A percentile compares a stretch with the other conserved stretches of the same genome.
These are phyloP conservation scores for Gobio gobio DNA, from an alignment of 2,113 vertebrate genomes.

Conservation along the genomic window DNA sequence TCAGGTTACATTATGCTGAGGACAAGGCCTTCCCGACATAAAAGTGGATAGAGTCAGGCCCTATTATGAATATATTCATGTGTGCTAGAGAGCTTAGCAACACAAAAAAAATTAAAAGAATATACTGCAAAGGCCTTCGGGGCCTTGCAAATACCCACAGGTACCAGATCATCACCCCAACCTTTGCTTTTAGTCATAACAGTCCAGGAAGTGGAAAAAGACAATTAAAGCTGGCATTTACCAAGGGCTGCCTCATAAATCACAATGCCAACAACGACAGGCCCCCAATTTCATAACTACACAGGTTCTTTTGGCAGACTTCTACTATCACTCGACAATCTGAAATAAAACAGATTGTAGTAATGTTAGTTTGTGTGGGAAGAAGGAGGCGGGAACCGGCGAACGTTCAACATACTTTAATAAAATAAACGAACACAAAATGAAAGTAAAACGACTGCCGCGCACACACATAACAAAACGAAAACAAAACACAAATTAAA, in stretches of 20 bases:
- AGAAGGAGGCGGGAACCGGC: too few species aligned
- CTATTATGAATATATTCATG: background rate
- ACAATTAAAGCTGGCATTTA: slow-evolving; percentile 48
- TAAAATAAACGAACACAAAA: too few species aligned
- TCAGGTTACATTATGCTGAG: background rate
- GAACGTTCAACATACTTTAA: too few species aligned
- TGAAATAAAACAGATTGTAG: background rate
- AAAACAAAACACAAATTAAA: too few species aligned
- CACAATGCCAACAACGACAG: background rate
- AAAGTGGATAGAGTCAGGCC: background rate
- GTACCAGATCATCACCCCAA: slow-evolving; percentile 15
- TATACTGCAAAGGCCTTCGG: background rate
- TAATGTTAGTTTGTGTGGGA: too few species aligned
- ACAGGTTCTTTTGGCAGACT: background rate
- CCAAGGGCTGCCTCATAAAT: background rate
- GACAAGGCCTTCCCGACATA: background rate
- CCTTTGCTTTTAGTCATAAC: slow-evolving; percentile 21
- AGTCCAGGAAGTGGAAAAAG: background rate
- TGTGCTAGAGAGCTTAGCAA: background rate
- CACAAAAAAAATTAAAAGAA: background rate
- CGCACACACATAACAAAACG: too few species aligned
- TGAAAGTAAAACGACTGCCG: too few species aligned
- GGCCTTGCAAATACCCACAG: background rate
- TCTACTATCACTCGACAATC: background rate
- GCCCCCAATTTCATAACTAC: background rate